Evolutionary conservation across 2,113 vertebrate genomes (phyloP).

Genomic region (Pholis gunnellus): DNA sequence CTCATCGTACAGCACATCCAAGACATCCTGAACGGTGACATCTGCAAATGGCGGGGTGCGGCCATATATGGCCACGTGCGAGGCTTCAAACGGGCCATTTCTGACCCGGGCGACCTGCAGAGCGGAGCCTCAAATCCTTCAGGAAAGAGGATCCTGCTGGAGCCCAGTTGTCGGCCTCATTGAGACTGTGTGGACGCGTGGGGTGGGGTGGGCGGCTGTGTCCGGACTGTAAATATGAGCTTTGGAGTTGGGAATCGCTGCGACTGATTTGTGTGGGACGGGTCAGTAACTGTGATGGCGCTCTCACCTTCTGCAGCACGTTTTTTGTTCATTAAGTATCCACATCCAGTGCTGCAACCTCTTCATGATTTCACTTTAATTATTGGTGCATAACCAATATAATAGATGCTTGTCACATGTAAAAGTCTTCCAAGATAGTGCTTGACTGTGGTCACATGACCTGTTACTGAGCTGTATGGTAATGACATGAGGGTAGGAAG

Average conservation of each 20-base stretch:
- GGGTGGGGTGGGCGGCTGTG: background rate
- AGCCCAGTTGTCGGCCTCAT: slow-evolving; percentile 96
- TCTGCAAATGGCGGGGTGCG: slow-evolving; percentile 94
- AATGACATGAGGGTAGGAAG: background rate
- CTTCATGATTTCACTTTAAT: slow-evolving; percentile 28
- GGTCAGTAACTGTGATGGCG: background rate
- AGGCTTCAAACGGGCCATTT: slow-evolving; percentile 86
- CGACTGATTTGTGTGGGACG: slow-evolving; percentile 23
- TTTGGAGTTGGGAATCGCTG: slow-evolving; percentile 19
- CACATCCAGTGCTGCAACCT: slow-evolving; percentile 1
- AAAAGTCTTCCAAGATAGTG: slow-evolving; percentile 58
- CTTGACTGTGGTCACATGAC: slow-evolving; percentile 4
- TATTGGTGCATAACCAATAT: slow-evolving; percentile 10
- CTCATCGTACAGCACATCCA: slow-evolving; percentile 99
- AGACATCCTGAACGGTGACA: slow-evolving; percentile 94
- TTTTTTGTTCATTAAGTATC: slow-evolving; percentile 4
- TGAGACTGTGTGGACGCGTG: slow-evolving; percentile 61
- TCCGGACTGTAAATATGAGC: slow-evolving; percentile 25
- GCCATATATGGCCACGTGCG: slow-evolving; percentile 83
- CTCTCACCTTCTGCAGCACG: background rate
- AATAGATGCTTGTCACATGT: slow-evolving; percentile 18
- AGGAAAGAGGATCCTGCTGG: slow-evolving; percentile 89
- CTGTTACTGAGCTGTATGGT: slow-evolving; percentile 16
- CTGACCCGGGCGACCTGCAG: slow-evolving; percentile 82
- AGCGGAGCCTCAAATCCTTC: slow-evolving; percentile 62